Conservation (phyloP, 2,113 vertebrate species). For the Galbula dea region DNA sequence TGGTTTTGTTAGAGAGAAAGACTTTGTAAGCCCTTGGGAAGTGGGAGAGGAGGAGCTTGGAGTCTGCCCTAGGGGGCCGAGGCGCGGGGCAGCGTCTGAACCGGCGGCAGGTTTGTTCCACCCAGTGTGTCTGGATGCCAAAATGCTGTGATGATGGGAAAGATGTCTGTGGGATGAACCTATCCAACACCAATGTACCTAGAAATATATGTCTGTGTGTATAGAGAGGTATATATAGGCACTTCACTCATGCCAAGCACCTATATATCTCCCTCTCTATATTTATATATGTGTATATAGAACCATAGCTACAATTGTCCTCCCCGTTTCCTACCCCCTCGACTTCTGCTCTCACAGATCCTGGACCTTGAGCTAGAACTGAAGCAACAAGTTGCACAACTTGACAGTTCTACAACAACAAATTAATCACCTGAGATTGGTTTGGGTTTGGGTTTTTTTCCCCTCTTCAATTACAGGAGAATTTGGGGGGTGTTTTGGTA, state of each 20-base stretch:
- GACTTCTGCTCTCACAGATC: too few relatives aligned
- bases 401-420: too few relatives aligned
- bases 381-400: too few relatives aligned
- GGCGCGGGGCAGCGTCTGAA: not conserved
- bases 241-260: not conserved
- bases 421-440: too few relatives aligned
- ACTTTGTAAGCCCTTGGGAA: constrained; percentile 19
- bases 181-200: not conserved
- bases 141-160: constrained; percentile 12
- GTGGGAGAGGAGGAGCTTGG: constrained; percentile 5
- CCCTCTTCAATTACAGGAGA: too few relatives aligned
- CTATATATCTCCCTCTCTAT: constrained; percentile 54
- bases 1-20: constrained; percentile 21
- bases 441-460: too few relatives aligned
- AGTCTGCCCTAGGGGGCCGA: not conserved
- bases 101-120: constrained; percentile 8
- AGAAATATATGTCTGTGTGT: not conserved
- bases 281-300: not conserved
- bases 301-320: too few relatives aligned
- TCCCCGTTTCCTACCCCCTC: too few relatives aligned
- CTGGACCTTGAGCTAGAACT: too few relatives aligned
- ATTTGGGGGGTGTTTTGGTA: too few relatives aligned
- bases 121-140: constrained; percentile 38
- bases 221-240: constrained; percentile 17
- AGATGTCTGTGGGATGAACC: constrained; percentile 24